Percentiles rank a stretch among this genome's conserved stretches.
These are phyloP conservation scores for Jordanella pulchra DNA, from an alignment of 2,797 vertebrate species.

Conservation along the genomic window DNA sequence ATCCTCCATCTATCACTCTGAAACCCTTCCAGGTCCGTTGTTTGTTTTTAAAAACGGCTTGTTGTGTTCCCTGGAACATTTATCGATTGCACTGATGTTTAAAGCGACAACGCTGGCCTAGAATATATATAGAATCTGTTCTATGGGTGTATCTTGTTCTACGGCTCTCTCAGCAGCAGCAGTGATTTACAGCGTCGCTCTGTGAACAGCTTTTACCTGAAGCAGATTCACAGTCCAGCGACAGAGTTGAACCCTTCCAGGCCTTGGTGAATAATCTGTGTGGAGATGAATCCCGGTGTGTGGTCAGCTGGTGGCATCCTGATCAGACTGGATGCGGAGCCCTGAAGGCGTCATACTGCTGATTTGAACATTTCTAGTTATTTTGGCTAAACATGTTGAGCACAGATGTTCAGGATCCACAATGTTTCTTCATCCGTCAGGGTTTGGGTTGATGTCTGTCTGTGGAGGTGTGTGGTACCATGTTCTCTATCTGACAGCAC, in stretches of 20 bases:
- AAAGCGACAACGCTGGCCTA: too few relatives aligned
- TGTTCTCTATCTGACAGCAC: too few relatives aligned
- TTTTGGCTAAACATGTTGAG: neutral
- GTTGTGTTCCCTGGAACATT: neutral
- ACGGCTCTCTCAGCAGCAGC: neutral
- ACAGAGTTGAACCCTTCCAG: constrained; percentile 11
- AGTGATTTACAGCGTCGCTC: constrained; percentile 6
- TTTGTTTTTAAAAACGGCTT: neutral
- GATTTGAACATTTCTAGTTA: neutral
- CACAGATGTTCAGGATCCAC: neutral
- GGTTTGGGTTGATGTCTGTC: too few relatives aligned
- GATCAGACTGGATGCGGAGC: constrained; percentile 18
- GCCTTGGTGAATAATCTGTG: constrained; percentile 24
- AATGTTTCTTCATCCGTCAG: too few relatives aligned
- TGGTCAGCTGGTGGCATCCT: neutral
- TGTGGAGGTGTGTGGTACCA: too few relatives aligned
- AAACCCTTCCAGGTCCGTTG: neutral
- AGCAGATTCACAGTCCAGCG: constrained; percentile 11
- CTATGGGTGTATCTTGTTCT: neutral
- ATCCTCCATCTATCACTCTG: constrained; percentile 37
- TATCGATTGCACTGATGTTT: neutral
- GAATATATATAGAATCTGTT: neutral
- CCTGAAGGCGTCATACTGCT: neutral
- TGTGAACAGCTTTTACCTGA: constrained; percentile 22
- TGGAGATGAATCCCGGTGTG: constrained; percentile 17